Base-by-base conservation (phyloP, 53 echinoderm and acorn worm genomes). In the Crossaster papposus region DNA sequence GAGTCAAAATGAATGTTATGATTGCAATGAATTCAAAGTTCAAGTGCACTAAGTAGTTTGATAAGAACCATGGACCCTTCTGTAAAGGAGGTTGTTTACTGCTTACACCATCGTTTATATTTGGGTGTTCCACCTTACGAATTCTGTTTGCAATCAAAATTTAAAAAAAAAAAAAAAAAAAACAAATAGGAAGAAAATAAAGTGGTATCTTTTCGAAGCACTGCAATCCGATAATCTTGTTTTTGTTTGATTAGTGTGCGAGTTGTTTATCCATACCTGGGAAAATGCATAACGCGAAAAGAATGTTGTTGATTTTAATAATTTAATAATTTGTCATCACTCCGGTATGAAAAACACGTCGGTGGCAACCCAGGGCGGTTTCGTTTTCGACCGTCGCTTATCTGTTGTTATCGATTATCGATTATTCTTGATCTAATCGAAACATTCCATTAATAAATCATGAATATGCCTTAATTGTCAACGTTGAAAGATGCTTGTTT, bases 211-310 rank as follows among this genome's bases (percentile, higher is more conserved):
- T 11, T 28, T 28, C 11, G 68, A 20, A n/a, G 22, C 20, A 6
- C 4, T 23, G 68, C 2, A 4, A 28, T 4, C 17, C 17, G 5
- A 20, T 23, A 4, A 68, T 68, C 24, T 68, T 68, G 68, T 68
- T 68, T 68, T 68, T 68, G 68, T 68, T 68, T 68, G 68, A 10
- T 68, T 26, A 28, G 24, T n/a, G 11, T 14, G 2, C 24, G 44
- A 28, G 68, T 2, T 68, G 68, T 68, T 68, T 68, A 68, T 68
- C 28, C 68, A n/a, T 22, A 52, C 58, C 28, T 26, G 28, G 22
- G n/a, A n/a, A 68, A 68, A 68, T 68, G 28, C 68, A 26, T 68
- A 68, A 68, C 68, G 68, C 68, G 28, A n/a, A 68, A 68, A 23
- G 28, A 68, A 68, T 68, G 24, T 68, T 26, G 68, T n/a, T n/a